Base-by-base conservation (phyloP, 2,888 invertebrate species). In the Neelides folsomi region DNA sequence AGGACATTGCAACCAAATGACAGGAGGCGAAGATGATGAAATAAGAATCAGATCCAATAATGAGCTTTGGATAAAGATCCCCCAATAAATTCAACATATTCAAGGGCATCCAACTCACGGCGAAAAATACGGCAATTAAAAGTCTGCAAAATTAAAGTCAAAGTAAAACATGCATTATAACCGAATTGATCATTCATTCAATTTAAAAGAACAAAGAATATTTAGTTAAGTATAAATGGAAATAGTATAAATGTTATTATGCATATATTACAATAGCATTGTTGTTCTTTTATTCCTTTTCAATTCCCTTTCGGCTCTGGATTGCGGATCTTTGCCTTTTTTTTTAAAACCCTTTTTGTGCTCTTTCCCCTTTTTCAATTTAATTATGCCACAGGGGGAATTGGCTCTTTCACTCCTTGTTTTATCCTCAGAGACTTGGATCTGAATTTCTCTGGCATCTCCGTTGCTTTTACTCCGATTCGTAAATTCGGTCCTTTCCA, bases 31-130 rank as follows among this genome's bases (percentile, higher is more conserved):
- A 27, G 56, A 73, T 71, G 1, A 66, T 64, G 34, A 71, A 62
- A 65, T 72, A 72, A 47, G 73, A 67, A 18, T 56, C 53, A 5
- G 62, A 53, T 0, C 67, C 58, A 18, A 66, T 60, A 1, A 61
- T 57, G 35, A 59, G 56, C 13, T 56, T 55, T 7, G 62, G 58
- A 52, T 66, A 56, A 52, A 71, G 68, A 66, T 75, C 70, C 56
- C 69, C 66, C 57, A 71, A 57, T 57, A 72, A 67, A 63, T 76
- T 76, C 66, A 76, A 72, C 20, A 76, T 68, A 60, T 77, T 77
- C 59, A 77, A 67, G 1, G 78, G 78, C 47, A 78, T 68, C 77
- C 78, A 78, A 54, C 74, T 74, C 39, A 75, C 63, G 3, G 74
- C 75, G 66, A 76, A 77, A n/a, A 75, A 73, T 12, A 73, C 67